These are phyloP conservation scores for Sebastes itinus DNA, from an alignment of 2,797 vertebrate species.

Conservation along the genomic window DNA sequence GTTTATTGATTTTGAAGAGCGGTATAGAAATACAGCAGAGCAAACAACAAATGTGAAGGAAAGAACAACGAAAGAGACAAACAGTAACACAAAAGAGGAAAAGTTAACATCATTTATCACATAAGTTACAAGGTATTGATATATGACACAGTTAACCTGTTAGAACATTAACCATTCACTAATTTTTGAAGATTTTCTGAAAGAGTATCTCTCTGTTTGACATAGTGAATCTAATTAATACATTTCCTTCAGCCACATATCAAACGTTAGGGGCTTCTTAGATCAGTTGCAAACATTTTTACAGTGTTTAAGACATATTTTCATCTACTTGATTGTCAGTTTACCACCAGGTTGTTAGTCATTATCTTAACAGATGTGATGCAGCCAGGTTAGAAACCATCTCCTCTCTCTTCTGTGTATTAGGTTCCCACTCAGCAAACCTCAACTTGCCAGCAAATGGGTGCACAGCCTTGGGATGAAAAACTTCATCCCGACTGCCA, in stretches of 20 bases:
- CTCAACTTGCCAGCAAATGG: conserved; percentile 83
- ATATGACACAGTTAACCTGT: neutral
- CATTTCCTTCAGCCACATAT: too few species aligned
- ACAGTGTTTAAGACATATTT: neutral
- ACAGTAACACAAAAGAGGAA: neutral
- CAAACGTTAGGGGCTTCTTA: too few species aligned
- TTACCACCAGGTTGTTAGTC: neutral
- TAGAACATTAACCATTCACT: neutral
- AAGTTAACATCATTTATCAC: neutral
- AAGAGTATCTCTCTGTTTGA: too few species aligned
- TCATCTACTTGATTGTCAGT: neutral
- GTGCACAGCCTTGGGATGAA: conserved; percentile 84
- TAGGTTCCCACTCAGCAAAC: conserved; percentile 86
- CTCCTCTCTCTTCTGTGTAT: neutral
- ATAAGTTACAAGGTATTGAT: too few species aligned
- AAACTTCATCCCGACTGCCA: conserved; percentile 81
- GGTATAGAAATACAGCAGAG: neutral
- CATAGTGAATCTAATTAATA: too few species aligned
- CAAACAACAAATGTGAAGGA: neutral
- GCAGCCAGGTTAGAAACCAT: neutral
- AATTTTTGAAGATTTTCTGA: neutral
- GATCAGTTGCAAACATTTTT: too few species aligned
- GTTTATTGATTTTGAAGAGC: neutral
- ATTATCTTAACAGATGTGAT: neutral
- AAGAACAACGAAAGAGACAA: neutral